Base-by-base conservation (phyloP, 1,140 invertebrate species). In the Drosophila rhopaloa region DNA sequence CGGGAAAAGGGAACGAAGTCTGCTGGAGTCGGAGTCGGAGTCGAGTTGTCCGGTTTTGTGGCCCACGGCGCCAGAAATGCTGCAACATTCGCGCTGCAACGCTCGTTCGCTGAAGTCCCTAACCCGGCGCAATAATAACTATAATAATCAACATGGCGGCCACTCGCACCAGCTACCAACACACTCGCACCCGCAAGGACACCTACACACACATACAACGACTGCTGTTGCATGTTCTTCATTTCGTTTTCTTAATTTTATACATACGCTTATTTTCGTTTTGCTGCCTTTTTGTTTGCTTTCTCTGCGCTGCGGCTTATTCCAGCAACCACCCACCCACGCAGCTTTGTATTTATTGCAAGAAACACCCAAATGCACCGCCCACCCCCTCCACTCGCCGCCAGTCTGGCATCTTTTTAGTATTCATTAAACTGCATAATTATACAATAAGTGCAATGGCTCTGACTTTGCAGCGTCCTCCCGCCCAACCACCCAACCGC, bases 341-440 rank as follows among this genome's bases (percentile, higher is more conserved):
- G 14, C 68, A 59, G 58, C 37, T 67, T 86, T 78, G 82, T 86
- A 86, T 81, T 85, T 85, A 86, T 86, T 78, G 82, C 63, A 70
- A 47, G 59, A 54, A 44, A 24, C 62, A 53, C 16, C n/a, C 37
- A 11, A 13, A 27, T 35, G 40, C 51, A 50, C 46, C 58, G 27
- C 68, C 27, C 35, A 16, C 13, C 14, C 10, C 24, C 27, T 8
- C 46, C 4, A 13, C 16, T 35, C 27, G 32, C 11, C 27, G 10
- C 14, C 27, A 61, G 29, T 55, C 58, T 58, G 63, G 40, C 59
- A 86, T 51, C 83, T 88, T 88, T 86, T 86, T 86, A 86, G 79
- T 86, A 86, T 86, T 86, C 82, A 86, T 86, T 86, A 86, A 86
- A 86, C 81, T 86, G 84, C 82, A 88, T 88, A 86, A 86, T 86